Percentiles rank a stretch among this genome's conserved stretches.
Evolutionary conservation across 2,797 vertebrate genomes (phyloP).

Genomic region (Sebastes itinus): DNA sequence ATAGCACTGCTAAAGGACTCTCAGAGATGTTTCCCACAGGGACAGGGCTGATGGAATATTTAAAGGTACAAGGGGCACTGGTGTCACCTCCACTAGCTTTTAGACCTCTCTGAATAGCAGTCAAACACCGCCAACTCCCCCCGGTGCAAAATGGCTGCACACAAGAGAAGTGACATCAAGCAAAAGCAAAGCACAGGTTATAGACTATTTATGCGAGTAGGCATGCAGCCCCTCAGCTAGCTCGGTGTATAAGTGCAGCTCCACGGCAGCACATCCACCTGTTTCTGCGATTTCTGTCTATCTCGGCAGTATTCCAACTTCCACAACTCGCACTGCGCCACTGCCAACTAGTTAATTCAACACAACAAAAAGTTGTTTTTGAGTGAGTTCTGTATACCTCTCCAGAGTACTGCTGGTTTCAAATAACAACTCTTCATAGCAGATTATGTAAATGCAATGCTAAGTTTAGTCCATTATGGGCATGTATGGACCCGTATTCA

Average conservation of each 20-base stretch:
- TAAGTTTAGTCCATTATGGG: background rate
- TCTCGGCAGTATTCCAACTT: background rate
- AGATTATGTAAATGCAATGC: background rate
- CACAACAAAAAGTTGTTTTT: background rate
- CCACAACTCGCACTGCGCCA: background rate
- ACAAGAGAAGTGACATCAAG: slow-evolving; percentile 43
- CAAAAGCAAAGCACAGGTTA: slow-evolving; percentile 32
- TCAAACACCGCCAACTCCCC: slow-evolving; percentile 67
- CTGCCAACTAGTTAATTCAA: background rate
- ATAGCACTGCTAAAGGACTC: slow-evolving; percentile 64
- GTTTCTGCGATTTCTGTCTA: background rate
- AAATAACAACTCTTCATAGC: slow-evolving; percentile 5
- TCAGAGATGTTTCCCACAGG: slow-evolving; percentile 60
- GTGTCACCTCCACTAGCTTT: slow-evolving; percentile 76
- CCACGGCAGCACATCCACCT: slow-evolving; percentile 3
- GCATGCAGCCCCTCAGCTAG: background rate
- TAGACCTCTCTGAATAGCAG: slow-evolving; percentile 80
- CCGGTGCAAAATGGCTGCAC: slow-evolving; percentile 45
- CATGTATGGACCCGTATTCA: slow-evolving; percentile 2
- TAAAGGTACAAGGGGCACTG: slow-evolving; percentile 72
- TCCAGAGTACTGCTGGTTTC: background rate
- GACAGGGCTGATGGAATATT: slow-evolving; percentile 73
- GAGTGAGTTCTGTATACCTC: background rate
- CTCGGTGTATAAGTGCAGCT: background rate
- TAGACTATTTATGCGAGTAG: slow-evolving; percentile 32